phyloP scores from a whole-genome alignment of 2,888 invertebrate species.

The Pyrocoelia pectoralis region DNA sequence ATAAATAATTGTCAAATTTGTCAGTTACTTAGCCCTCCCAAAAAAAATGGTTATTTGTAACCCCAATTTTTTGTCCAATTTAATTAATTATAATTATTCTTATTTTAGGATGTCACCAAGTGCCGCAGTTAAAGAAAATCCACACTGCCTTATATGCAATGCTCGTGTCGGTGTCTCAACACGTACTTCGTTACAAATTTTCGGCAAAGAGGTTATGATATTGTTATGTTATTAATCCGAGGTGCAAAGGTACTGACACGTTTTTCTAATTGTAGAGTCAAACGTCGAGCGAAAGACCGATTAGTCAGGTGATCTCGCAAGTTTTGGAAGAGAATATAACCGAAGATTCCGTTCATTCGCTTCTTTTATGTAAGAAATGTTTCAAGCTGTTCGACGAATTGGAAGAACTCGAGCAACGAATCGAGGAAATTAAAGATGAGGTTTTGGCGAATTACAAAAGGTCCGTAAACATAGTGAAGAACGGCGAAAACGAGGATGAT shows the following conservation, averaged over 20 bases:
- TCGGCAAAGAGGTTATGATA: conserved; percentile 59
- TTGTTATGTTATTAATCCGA: no score
- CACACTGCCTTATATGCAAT: conserved; percentile 71
- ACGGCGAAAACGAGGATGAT: conserved; percentile 44
- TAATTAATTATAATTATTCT: conserved; percentile 11
- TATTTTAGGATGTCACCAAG: conserved; percentile 50
- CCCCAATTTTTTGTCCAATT: not conserved
- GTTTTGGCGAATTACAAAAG: conserved; percentile 61
- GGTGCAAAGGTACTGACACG: no score
- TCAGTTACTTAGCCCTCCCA: conserved; percentile 3
- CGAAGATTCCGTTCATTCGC: conserved; percentile 64
- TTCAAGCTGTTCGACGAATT: conserved; percentile 69
- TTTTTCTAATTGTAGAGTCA: conserved; percentile 43
- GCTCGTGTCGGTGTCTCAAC: conserved; percentile 63
- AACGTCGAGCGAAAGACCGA: conserved; percentile 49
- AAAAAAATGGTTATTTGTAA: conserved; percentile 12
- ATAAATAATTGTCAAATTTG: not conserved
- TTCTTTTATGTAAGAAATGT: conserved; percentile 74
- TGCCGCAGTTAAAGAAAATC: conserved; percentile 45
- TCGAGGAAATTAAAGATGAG: conserved; percentile 63
- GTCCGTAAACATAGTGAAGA: conserved; percentile 39
- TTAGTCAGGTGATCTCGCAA: conserved; percentile 58
- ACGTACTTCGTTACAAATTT: conserved; percentile 65
- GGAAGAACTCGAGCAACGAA: conserved; percentile 64
- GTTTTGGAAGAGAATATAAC: conserved; percentile 62